Evolutionary conservation across 1,140 invertebrate genomes (phyloP), one percentile per base, ranked within the genome.

Genomic region (Drosophila subobscura): DNA sequence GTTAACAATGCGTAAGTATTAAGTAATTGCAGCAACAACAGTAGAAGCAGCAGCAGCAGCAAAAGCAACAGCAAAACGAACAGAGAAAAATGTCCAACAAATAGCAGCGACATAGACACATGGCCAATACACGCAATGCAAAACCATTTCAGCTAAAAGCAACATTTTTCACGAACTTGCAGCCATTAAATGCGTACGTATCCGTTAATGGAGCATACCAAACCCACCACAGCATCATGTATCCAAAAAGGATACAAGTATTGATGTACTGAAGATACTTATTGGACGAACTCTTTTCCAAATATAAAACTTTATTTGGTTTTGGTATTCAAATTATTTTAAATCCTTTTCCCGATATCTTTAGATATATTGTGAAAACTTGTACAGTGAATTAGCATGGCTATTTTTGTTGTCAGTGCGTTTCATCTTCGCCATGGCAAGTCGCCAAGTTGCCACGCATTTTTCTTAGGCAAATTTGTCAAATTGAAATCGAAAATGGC

Each of bases 1-100:
- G 79, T 81, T 81, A 81, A 81, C 78, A 83, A 81, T 81, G 78
- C 73, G 78, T 80, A 80, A 79, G 77, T 81, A 81, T 81, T 81
- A 83, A 83, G 79, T 81, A 81, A 81, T 81, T 81, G 77, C 68
- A 80, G 72, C 52, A 80, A 80, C 71, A 79, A 49, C 65, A 41
- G 27, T 27, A 40, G 29, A 40, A 22, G 27, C 46, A 50, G 4
- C 20, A 53, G 25, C 63, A 61, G 44, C 72, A 71, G 61, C 27
- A 22, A 16, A 27, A 65, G 40, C 51, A 57, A 14, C 54, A 47
- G 40, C 25, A 55, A 29, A 42, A 20, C 14, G 8, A 27, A 10
- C 37, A 27, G 16, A 23, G 46, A 68, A 68, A 68, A 55, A 54
- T 40, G 44, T 33, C 20, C 55, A 59, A 22, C 46, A 68, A 45